Percentiles rank a stretch among this genome's conserved stretches.
Evolutionary conservation across 2,113 vertebrate genomes (phyloP).

Genomic region (Epinephelus lanceolatus): DNA sequence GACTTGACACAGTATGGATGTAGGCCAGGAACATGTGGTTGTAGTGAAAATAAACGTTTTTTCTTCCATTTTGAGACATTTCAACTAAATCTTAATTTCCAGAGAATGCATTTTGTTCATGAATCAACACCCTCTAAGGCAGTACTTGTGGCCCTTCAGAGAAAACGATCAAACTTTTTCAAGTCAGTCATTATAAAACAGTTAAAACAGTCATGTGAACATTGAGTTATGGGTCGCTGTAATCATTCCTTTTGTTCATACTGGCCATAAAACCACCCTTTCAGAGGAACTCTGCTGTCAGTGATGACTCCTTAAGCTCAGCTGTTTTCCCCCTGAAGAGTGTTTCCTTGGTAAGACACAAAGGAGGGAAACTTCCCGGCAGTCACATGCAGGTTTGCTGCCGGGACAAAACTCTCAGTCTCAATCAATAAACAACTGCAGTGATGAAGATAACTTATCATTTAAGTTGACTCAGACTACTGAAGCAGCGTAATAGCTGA

Average conservation of each 20-base stretch:
- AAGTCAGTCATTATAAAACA: too few relatives aligned
- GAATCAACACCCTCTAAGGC: too few relatives aligned
- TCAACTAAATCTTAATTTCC: too few relatives aligned
- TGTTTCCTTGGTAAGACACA: background rate
- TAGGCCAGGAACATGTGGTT: background rate
- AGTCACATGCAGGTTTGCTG: background rate
- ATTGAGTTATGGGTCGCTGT: too few relatives aligned
- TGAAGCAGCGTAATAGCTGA: background rate
- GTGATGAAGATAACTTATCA: background rate
- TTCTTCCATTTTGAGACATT: too few relatives aligned
- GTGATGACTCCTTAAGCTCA: background rate
- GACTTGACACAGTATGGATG: background rate
- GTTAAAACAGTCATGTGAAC: background rate
- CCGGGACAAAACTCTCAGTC: background rate
- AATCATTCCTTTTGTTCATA: too few relatives aligned
- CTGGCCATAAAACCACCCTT: too few relatives aligned
- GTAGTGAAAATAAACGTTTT: background rate
- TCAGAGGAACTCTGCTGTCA: background rate
- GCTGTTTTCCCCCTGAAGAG: background rate
- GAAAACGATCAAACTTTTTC: too few relatives aligned
- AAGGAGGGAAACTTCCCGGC: background rate
- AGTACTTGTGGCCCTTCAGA: too few relatives aligned
- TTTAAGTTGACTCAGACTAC: background rate
- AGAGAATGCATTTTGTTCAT: too few relatives aligned
- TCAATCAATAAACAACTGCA: background rate